Base-by-base conservation (phyloP, 2,888 invertebrate species). In the Auanema freiburgensis region DNA sequence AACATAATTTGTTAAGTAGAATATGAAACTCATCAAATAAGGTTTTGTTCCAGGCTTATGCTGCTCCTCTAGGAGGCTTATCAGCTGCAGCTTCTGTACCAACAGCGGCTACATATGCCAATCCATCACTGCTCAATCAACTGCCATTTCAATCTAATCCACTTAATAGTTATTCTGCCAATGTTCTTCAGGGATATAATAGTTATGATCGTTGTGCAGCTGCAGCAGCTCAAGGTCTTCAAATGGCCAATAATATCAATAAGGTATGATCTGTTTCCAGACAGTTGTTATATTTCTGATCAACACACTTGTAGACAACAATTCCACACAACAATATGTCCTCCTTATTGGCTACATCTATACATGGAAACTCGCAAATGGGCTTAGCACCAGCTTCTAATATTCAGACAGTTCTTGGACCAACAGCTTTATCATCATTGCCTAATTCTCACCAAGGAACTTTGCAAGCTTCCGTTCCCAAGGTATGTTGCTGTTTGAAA, bases 131-230 rank as follows among this genome's bases (percentile, higher is more conserved):
- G 54, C 50, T 60, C 23, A 65, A 59, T 18, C 18, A 64, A 16
- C 50, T 69, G 60, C 59, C 69, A 14, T 69, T 67, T 14, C 69
- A 61, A 46, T 63, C 72, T 5, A 67, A 69, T 61, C 61, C 69
- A 16, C 61, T 61, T 25, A 46, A 55, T 25, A 18, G 21, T 18
- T 61, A 61, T 41, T 43, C 57, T 11, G 57, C 59, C 23, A 53
- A 52, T 24, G 41, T 46, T 10, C 14, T 50, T 16, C 51, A 50
- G 1, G 43, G 43, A 43, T 43, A 43, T 43, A 43, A 43, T 43
- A 43, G 11, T 11, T 43, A 43, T 43, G 43, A 43, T n/a, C 43
- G 43, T n/a, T n/a, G n/a, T n/a, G n/a, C n/a, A n/a, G n/a, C n/a
- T n/a, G n/a, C n/a, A n/a, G n/a, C n/a, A n/a, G n/a, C n/a, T n/a